Percentiles rank a stretch among this genome's conserved stretches.
phyloP scores from a whole-genome alignment of 2,113 vertebrate species.

The Corythornis cristatus region DNA sequence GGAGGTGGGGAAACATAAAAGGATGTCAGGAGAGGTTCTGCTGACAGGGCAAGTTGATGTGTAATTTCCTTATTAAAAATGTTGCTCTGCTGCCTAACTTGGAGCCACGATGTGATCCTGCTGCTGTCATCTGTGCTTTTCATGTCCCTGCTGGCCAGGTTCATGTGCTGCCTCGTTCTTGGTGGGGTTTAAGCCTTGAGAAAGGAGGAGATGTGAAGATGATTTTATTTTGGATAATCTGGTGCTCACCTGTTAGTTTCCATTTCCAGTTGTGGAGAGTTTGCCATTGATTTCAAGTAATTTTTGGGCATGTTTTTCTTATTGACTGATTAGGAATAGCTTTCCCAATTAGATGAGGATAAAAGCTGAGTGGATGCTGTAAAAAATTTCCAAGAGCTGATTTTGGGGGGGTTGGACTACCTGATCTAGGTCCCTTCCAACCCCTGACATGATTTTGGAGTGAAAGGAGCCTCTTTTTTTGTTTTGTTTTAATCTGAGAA shows the following conservation, averaged over 20 bases:
- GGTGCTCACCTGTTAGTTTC: not conserved
- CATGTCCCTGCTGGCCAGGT: fast-evolving
- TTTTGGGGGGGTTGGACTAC: not conserved
- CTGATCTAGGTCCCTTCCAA: too few species aligned
- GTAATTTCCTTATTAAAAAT: conserved; percentile 1
- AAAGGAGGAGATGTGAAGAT: not conserved
- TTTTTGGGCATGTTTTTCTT: not conserved
- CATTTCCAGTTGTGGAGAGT: not conserved
- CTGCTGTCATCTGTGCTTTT: not conserved
- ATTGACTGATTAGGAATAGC: not conserved
- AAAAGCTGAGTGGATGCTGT: not conserved
- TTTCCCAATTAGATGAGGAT: not conserved
- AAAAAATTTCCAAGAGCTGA: not conserved
- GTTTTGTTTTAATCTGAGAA: too few species aligned
- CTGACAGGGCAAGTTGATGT: conserved; percentile 24
- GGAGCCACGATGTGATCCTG: not conserved
- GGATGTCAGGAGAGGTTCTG: not conserved
- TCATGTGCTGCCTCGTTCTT: not conserved
- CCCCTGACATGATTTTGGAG: not conserved
- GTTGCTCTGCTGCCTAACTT: not conserved
- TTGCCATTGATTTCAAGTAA: not conserved
- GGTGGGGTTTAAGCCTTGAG: not conserved
- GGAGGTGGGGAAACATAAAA: conserved; percentile 15
- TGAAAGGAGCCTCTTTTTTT: not conserved
- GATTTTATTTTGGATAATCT: not conserved